Evolutionary conservation across 2,113 vertebrate genomes (phyloP).

Genomic region (Brachionichthys hirsutus): DNA sequence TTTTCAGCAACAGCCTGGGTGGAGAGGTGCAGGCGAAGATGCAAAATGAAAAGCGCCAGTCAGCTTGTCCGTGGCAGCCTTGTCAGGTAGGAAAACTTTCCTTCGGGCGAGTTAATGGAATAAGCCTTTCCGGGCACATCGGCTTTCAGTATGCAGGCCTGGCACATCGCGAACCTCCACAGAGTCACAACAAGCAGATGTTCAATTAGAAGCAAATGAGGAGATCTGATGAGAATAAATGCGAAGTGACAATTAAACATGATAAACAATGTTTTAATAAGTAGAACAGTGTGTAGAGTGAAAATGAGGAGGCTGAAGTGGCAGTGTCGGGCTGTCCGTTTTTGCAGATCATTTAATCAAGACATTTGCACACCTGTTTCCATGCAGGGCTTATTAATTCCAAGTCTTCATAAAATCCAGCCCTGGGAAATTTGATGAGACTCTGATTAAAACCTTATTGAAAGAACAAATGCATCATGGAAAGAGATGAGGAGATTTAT

Average conservation of each 20-base stretch:
- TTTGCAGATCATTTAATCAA: conserved; percentile 53
- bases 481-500: conserved; percentile 26
- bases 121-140: conserved; percentile 49
- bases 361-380: conserved; percentile 69
- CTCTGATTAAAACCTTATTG: conserved; percentile 50
- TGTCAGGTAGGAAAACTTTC: conserved; percentile 45
- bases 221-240: conserved; percentile 57
- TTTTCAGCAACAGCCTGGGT: conserved; percentile 40
- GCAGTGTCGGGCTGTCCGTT: conserved; percentile 24
- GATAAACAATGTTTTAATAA: conserved; percentile 65
- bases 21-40: conserved; percentile 39
- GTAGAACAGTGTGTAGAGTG: conserved; percentile 33
- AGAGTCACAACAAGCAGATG: conserved; percentile 71
- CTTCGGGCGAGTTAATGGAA: conserved; percentile 60
- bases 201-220: conserved; percentile 70
- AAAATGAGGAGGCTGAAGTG: conserved; percentile 20
- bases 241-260: conserved; percentile 69
- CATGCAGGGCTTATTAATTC: conserved; percentile 41
- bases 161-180: conserved; percentile 35
- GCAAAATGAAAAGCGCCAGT: conserved; percentile 56
- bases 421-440: conserved; percentile 41
- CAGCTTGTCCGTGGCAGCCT: conserved; percentile 51
- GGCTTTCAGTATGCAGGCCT: conserved; percentile 44
- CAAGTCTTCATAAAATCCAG: conserved; percentile 36
- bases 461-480: conserved; percentile 38